Evolutionary conservation across 2,797 vertebrate species (phyloP), one percentile per base, ranked within the genome.

Genomic region (Oreortyx pictus): DNA sequence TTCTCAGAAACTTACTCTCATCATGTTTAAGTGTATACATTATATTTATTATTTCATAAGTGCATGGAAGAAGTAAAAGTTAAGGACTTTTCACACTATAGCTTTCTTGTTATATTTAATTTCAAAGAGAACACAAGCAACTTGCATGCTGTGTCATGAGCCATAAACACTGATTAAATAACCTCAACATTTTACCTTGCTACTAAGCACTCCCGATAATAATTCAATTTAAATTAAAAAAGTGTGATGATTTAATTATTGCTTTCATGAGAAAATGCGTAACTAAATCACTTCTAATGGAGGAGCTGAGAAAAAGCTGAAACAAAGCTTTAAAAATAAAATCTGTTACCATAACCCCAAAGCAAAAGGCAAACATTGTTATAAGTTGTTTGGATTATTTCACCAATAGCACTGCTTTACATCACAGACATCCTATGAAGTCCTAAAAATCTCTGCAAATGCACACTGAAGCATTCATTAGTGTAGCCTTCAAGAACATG

Each of bases 201-300:
- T 54, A 77, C 77, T 77, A 92, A 87, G 29, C 33, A 62, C 16
- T 81, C 52, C 49, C 20, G 67, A 20, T 52, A 85, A 77, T 73
- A 91, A 61, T 90, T 93, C 75, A 82, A 92, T 78, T 92, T 6
- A 86, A 75, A 82, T 80, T 80, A 44, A 67, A 67, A 67, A 90
- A 4, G 9, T 75, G 46, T 89, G 74, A 86, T 39, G 70, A 47
- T 52, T 85, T 60, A 89, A 67, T 77, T 77, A 80, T 47, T 72
- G 14, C 35, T 90, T 84, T 78, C 56, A 47, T 64, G 67, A 66
- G 54, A 83, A 90, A 92, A 66, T 23, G 49, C 3, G 6, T 72
- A 77, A 86, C 6, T 82, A 81, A 92, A 73, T 82, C 92, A 7
- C 41, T 72, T 80, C 49, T 66, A 84, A 84, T 43, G 74, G 19